Evolutionary conservation across 2,113 vertebrate genomes (phyloP), one percentile per base, ranked within the genome.

Genomic region (Empidonax alnorum): DNA sequence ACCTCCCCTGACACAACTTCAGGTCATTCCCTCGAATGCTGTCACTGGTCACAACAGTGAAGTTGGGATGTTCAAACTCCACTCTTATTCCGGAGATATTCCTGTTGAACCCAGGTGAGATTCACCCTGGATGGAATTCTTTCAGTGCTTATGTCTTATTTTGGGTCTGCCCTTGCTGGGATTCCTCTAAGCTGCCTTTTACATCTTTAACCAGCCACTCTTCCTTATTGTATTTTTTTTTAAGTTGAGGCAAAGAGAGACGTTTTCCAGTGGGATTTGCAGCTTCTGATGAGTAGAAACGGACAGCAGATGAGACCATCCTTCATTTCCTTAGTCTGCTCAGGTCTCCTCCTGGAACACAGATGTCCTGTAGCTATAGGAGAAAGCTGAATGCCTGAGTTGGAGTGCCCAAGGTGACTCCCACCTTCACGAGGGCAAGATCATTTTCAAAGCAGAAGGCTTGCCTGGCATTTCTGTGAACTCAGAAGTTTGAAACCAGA

Each of bases 361-460:
- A 69, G 53, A 91, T 55, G 56, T 90, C 85, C 90, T 90, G 67
- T 93, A 73, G 77, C 75, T 61, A 58, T 71, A 47, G 6, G 28
- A 83, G 56, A 39, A 63, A 73, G 50, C 22, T 50, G 65, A 94
- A n/a, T 12, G 14, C 46, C 53, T 6, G 16, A 78, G 56, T 68
- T 33, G 65, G 25, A 73, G 66, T 67, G 80, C 14, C 14, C 72
- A 91, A 94, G 69, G 74, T 80, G 58, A 87, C 79, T 91, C 61
- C 52, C 78, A 84, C 35, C 63, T 89, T 62, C 24, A 8, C 24
- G 68, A 79, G 35, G 46, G 28, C 55, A 71, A 85, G 44, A 68
- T 52, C 11, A 46, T 76, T 90, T 94, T 94, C 37, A 83, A 73
- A 93, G 59, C 58, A 66, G n/a, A 94, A 96, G 42, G 10, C 41